Evolutionary conservation across 92 coral and sea anemone genomes (phyloP), one percentile per base, ranked within the genome.

Genomic region (Palythoa caribaeorum): DNA sequence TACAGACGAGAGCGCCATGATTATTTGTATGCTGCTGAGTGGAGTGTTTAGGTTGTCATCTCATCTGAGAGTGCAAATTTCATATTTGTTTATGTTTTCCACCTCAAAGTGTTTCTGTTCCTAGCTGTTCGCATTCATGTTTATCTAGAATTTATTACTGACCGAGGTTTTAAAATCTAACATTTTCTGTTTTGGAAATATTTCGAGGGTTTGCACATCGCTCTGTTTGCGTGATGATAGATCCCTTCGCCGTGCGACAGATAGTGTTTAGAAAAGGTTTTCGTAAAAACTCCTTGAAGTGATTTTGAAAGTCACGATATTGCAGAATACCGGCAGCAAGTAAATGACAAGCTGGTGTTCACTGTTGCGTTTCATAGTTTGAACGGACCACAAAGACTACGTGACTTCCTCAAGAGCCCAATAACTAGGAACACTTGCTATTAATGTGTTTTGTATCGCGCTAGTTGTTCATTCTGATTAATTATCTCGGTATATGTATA

Each of bases 1-100:
- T 81, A 81, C 75, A 14, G 86, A 81, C 47, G 70, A 63, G 28
- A 15, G 86, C 86, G 86, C 86, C 86, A 65, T 81, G 44, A 81
- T 40, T n/a, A 50, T 80, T 47, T 80, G 74, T 74, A 63, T 28
- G 28, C 28, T 44, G 70, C 72, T 15, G 66, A 37, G 71, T 79
- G 36, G 16, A 20, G 47, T 70, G 47, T 54, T 52, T 76, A 63
- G 65, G 76, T 38, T 65, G 75, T 65, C 75, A 66, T 66, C 39
- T 81, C 35, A 81, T 12, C 85, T 53, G 60, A 20, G 55, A 81
- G 71, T 60, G 73, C 7, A 11, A 47, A 28, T 28, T 28, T 40
- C 57, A 74, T 81, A 69, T 81, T 54, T 66, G 40, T 20, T 66
- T 81, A 65, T 51, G 40, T 81, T 81, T 66, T 47, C 73, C 73